Percentiles rank a stretch among this genome's conserved stretches.
Conservation (phyloP, 2,113 vertebrate genomes). For the Neolamprologus sp. region DNA sequence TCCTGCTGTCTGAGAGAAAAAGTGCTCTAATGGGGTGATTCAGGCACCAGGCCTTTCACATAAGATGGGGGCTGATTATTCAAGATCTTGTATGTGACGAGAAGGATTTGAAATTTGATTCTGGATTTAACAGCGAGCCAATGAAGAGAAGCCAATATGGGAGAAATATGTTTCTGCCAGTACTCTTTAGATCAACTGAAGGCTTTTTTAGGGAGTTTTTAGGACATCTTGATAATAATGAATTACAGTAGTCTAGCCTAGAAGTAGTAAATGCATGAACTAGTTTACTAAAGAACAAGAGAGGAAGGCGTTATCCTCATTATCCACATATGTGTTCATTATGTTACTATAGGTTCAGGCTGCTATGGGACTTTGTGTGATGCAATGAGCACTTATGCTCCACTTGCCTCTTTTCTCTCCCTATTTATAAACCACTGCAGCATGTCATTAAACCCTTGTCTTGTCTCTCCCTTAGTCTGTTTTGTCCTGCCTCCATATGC, state of each 20-base stretch:
- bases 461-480: not conserved
- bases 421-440: not conserved
- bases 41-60: not conserved
- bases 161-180: not conserved
- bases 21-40: not conserved
- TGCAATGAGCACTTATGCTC: not conserved
- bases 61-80: not conserved
- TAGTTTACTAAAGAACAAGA: not conserved
- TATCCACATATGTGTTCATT: not conserved
- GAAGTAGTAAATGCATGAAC: not conserved
- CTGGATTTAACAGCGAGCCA: not conserved
- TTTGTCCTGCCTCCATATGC: not conserved
- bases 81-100: not conserved
- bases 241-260: not conserved
- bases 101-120: not conserved
- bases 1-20: not conserved
- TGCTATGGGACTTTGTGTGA: not conserved
- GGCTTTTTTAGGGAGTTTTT: not conserved
- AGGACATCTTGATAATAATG: not conserved
- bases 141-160: not conserved
- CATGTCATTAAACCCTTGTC: not conserved
- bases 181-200: not conserved
- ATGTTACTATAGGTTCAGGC: not conserved
- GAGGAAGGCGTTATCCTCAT: not conserved
- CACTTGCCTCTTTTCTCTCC: not conserved